Base-by-base conservation (phyloP, 2,888 invertebrate genomes). In the Pelosia muscerda region DNA sequence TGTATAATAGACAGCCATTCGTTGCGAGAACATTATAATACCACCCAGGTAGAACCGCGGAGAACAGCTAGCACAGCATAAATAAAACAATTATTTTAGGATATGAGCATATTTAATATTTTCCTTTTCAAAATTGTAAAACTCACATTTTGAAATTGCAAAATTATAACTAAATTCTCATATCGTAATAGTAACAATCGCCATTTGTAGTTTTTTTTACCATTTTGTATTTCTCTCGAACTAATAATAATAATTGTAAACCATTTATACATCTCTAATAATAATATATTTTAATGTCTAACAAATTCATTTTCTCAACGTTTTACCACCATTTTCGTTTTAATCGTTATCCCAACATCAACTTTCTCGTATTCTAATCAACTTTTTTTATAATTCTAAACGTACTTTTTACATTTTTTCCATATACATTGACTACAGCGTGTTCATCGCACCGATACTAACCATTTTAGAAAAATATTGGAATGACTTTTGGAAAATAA, bases 91-190 rank as follows among this genome's bases (percentile, higher is more conserved):
- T 68, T 71, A 54, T 38, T 79, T 86, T 82, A 89, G 88, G 93
- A 93, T 93, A 95, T 94, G 95, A 95, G 95, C 94, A 94, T 95
- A 95, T 95, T 95, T 94, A 94, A 93, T 95, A 94, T 94, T 93
- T 93, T 94, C 93, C 92, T 92, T 91, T 93, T 95, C 94, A 95
- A 95, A 95, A 95, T 95, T 95, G 95, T 94, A 94, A 95, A 94
- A 95, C 94, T 94, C 94, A 95, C 95, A 95, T 94, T 94, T 94
- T 94, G 94, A 94, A 95, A 93, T 94, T 94, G 94, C 94, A 94
- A 95, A 95, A 94, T 93, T 94, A 94, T 92, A 94, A 94, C 93
- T 95, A 94, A 94, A 92, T 93, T 94, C 93, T 94, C 94, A 94
- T 94, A 93, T 93, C 92, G 93, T 93, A 93, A 93, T 94, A 94